A percentile compares a stretch with the other conserved stretches of the same genome.
phyloP scores from a whole-genome alignment of 2,113 vertebrate species.

The Hippotragus niger region DNA sequence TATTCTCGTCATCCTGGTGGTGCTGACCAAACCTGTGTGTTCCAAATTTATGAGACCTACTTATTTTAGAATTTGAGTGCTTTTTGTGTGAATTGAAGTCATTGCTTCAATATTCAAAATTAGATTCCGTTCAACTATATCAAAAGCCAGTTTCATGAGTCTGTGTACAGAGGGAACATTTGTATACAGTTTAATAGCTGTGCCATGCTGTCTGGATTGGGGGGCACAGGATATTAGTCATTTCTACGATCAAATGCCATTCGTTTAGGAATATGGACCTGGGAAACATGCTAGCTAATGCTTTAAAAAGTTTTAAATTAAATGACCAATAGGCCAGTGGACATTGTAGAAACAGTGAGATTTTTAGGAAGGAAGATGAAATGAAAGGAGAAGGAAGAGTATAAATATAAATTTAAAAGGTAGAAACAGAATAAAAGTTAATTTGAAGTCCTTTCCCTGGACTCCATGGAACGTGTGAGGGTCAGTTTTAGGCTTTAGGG shows the following conservation, averaged over 20 bases:
- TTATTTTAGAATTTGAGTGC: neutral
- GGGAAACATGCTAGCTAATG: neutral
- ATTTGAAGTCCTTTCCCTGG: neutral
- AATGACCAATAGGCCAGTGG: neutral
- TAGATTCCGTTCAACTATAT: neutral
- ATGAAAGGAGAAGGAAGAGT: neutral
- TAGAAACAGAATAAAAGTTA: neutral
- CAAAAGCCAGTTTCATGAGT: neutral
- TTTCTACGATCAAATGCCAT: neutral
- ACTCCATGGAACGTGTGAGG: neutral
- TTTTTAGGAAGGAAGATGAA: neutral
- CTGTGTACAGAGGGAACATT: neutral
- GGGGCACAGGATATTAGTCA: neutral
- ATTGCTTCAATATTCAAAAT: neutral
- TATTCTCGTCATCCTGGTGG: neutral
- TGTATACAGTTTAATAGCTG: neutral
- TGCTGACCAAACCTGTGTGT: neutral
- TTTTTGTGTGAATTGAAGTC: neutral
- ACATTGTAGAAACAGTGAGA: neutral
- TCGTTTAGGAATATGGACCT: neutral
- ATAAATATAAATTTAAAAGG: neutral
- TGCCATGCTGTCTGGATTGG: neutral
- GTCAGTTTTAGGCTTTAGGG: neutral
- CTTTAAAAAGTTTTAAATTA: slow-evolving; percentile 19
- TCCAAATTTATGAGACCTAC: neutral